phyloP scores from a whole-genome alignment of 2,888 invertebrate genomes.

The Clunio marinus region DNA sequence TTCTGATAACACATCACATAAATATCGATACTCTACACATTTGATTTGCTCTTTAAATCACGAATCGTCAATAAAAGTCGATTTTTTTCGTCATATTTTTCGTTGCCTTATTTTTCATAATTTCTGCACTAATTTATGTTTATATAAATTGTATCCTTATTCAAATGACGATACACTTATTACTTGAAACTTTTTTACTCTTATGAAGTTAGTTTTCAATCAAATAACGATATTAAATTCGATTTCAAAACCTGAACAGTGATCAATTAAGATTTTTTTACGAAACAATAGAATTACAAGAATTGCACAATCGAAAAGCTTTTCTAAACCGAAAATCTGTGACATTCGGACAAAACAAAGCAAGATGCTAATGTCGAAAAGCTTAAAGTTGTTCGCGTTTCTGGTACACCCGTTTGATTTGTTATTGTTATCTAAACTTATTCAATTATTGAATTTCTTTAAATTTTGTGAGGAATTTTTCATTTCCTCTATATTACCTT shows the following conservation, averaged over 20 bases:
- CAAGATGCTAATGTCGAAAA: no score
- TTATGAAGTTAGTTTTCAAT: background rate
- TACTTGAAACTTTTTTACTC: background rate
- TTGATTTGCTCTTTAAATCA: slow-evolving; percentile 10
- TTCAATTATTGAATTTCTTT: background rate
- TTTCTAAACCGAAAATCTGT: no score
- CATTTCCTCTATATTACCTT: background rate
- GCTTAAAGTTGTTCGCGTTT: background rate
- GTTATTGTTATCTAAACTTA: background rate
- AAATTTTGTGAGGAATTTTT: background rate
- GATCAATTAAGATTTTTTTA: background rate
- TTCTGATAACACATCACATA: background rate
- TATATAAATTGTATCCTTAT: no score
- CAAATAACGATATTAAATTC: no score
- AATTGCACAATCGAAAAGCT: background rate
- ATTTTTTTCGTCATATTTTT: slow-evolving; percentile 22
- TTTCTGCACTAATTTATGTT: no score
- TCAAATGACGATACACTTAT: no score
- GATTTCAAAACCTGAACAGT: no score
- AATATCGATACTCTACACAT: background rate
- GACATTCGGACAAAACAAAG: no score
- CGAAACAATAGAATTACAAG: background rate
- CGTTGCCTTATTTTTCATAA: slow-evolving; percentile 21
- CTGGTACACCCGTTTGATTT: background rate
- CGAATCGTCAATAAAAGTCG: slow-evolving; percentile 17